Evolutionary conservation across 2,888 invertebrate genomes (phyloP), one percentile per base, ranked within the genome.

Genomic region (Cephus pulcher): DNA sequence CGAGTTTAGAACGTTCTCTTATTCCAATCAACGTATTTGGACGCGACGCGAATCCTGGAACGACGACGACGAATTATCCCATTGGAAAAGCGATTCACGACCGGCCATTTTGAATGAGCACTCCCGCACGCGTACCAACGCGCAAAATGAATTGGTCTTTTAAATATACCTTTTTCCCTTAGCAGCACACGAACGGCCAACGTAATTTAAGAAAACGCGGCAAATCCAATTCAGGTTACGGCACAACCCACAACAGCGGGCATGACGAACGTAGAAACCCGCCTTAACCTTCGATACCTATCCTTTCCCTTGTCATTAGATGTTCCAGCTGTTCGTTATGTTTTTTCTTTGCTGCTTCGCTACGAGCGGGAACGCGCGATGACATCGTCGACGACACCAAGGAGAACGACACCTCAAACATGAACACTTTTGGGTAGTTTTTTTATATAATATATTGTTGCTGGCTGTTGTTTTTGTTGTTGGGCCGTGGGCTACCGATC

Each of bases 371-470:
- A 32, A 71, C 23, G 35, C 30, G 11, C 30, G 74, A 74, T 30
- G 85, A 23, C 56, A 23, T 6, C 40, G 40, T 86, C 85, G 82
- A 23, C 56, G 56, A 40, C 40, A 15, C 86, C 85, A 82, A 88
- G 86, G 88, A 15, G 40, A 40, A 15, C 40, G 15, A 88, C 84
- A 88, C 84, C 86, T 88, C 85, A 86, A 86, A 86, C 87, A 88
- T 89, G 90, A 90, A 90, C 90, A 90, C 90, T 90, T 90, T 56
- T 88, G 88, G 90, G 89, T 88, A 89, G 87, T 87, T 88, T 89
- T 87, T 37, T 37, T 37, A 35, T 56, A 56, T 56, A 56, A 56
- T 56, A 56, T 56, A 23, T 56, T 56, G 23, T 56, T 56, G 23
- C 15, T 37, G 15, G 56, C 15, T 56, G 56, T 56, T 56, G 23